Percentiles rank a stretch among this genome's conserved stretches.
These are phyloP conservation scores for Eptatretus atami DNA, from an alignment of 2,797 vertebrate genomes.

Conservation along the genomic window DNA sequence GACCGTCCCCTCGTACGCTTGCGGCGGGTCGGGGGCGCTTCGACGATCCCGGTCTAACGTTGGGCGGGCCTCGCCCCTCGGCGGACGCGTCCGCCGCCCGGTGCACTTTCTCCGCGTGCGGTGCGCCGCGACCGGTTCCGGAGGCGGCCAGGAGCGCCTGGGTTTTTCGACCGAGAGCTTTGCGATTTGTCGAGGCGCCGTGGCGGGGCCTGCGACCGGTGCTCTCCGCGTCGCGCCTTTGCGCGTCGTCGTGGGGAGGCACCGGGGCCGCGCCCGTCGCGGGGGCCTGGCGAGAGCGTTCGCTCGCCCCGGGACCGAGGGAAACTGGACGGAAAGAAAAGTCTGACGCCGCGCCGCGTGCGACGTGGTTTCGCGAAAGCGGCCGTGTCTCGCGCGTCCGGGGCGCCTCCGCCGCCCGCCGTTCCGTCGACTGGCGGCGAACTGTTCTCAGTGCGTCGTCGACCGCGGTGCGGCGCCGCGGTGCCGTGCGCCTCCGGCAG, in stretches of 20 bases:
- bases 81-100: slow-evolving; percentile 9
- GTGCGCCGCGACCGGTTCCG: slow-evolving; percentile 10
- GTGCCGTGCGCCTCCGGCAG: slow-evolving; percentile 8
- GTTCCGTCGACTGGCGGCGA: slow-evolving; percentile 9
- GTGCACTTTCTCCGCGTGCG: slow-evolving; percentile 10
- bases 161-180: neutral
- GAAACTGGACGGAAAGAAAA: neutral
- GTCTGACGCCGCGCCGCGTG: slow-evolving; percentile 3
- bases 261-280: slow-evolving; percentile 4
- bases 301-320: neutral
- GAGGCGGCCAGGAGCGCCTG: slow-evolving; percentile 5
- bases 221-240: neutral
- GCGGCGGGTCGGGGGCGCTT: neutral
- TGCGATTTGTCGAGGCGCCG: neutral
- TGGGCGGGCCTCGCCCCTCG: neutral
- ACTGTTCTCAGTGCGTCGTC: slow-evolving; percentile 10
- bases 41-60: neutral
- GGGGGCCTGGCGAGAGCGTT: slow-evolving; percentile 7
- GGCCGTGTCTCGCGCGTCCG: neutral
- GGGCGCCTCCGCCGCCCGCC: slow-evolving; percentile 1
- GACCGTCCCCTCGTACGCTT: neutral
- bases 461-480: slow-evolving; percentile 9
- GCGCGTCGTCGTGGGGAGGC: too few relatives aligned
- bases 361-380: neutral
- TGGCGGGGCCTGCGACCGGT: neutral